phyloP scores from a whole-genome alignment of 2,888 invertebrate genomes.

The Drosophila putrida region DNA sequence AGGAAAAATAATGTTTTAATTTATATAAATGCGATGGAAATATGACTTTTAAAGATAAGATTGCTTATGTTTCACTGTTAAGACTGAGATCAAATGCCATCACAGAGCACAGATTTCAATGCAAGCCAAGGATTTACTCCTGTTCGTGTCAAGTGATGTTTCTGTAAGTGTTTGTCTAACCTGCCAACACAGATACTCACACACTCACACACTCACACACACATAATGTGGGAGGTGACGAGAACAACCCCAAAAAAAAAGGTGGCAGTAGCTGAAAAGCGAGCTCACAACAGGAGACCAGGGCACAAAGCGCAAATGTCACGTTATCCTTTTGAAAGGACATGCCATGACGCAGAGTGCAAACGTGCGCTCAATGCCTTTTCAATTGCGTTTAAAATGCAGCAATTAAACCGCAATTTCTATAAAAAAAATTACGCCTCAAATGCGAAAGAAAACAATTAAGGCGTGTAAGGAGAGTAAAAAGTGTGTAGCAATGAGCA shows the following conservation, averaged over 20 bases:
- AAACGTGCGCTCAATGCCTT: constrained; percentile 64
- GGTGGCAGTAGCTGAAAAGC: not conserved
- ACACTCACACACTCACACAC: constrained; percentile 8
- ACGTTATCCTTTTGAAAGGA: constrained; percentile 67
- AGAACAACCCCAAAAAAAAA: constrained; percentile 17
- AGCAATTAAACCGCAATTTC: constrained; percentile 81
- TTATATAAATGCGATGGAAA: too few species aligned
- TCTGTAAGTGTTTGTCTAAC: constrained; percentile 40
- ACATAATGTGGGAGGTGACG: not conserved
- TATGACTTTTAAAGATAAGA: too few species aligned
- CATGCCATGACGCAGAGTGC: constrained; percentile 41
- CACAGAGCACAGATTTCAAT: constrained; percentile 11
- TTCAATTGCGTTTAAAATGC: constrained; percentile 79
- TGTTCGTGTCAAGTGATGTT: constrained; percentile 53
- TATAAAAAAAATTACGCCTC: constrained; percentile 68
- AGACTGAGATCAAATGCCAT: constrained; percentile 16
- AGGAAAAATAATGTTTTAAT: too few species aligned
- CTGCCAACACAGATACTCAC: constrained; percentile 17
- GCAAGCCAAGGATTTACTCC: constrained; percentile 12
- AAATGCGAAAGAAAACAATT: constrained; percentile 69
- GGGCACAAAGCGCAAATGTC: constrained; percentile 66
- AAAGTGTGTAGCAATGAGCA: constrained; percentile 19
- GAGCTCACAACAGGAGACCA: constrained; percentile 5
- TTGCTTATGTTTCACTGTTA: not conserved
- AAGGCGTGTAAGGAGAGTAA: constrained; percentile 35